Conservation (phyloP, 2,888 invertebrate genomes). For the Gymnoscelis rufifasciata region DNA sequence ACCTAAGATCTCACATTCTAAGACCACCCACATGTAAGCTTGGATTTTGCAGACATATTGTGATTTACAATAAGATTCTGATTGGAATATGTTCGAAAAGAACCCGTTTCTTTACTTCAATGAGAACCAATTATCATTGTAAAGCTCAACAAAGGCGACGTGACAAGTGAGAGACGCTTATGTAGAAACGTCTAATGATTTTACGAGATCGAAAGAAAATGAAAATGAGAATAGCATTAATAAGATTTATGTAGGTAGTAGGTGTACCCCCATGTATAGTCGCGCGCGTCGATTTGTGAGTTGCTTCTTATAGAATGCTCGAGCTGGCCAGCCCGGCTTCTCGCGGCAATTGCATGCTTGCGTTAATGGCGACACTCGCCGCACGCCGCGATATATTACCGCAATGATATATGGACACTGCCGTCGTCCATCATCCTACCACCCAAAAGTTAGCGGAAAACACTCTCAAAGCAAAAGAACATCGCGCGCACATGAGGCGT, state of each 20-base stretch:
- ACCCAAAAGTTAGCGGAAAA: slow-evolving; percentile 78
- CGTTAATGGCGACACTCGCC: slow-evolving; percentile 78
- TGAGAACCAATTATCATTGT: slow-evolving; percentile 35
- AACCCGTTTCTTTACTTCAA: slow-evolving; percentile 43
- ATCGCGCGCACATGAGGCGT: slow-evolving; percentile 50
- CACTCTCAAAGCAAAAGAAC: slow-evolving; percentile 62
- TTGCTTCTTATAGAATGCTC: slow-evolving; percentile 59
- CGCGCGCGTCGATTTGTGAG: slow-evolving; percentile 72
- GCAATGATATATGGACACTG: slow-evolving; percentile 74
- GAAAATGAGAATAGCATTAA: slow-evolving; percentile 72
- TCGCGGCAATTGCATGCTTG: slow-evolving; percentile 67
- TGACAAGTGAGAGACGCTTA: slow-evolving; percentile 35
- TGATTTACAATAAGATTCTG: slow-evolving; percentile 62
- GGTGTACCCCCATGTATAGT: slow-evolving; percentile 66
- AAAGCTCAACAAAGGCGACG: slow-evolving; percentile 41
- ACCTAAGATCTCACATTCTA: slow-evolving; percentile 58
- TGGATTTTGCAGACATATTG: slow-evolving; percentile 43
- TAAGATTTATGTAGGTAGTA: slow-evolving; percentile 72
- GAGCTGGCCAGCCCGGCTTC: slow-evolving; percentile 32
- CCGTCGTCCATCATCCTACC: slow-evolving; percentile 76
- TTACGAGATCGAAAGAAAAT: slow-evolving; percentile 61
- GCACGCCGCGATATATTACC: slow-evolving; percentile 73
- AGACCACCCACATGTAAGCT: slow-evolving; percentile 64
- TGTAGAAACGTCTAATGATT: slow-evolving; percentile 48
- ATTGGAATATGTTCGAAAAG: slow-evolving; percentile 53